Evolutionary conservation across 2,113 vertebrate species (phyloP), one percentile per base, ranked within the genome.

Genomic region (Phaetusa simplex): DNA sequence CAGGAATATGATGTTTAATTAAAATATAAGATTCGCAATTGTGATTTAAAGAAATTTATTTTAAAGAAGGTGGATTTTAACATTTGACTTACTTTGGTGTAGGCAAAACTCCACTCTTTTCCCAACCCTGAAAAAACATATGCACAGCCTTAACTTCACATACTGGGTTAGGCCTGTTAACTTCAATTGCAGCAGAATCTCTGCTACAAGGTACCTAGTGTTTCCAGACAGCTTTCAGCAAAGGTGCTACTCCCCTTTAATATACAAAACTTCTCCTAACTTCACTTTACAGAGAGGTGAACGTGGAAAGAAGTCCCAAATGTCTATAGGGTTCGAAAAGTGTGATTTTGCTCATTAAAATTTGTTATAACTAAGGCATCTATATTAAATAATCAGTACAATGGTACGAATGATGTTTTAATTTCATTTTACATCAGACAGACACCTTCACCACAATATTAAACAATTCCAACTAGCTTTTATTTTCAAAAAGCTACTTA

Each of bases 401-500:
- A 74, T 9, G 43, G 43, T 40, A 90, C 0, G 0, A 82, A 78
- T 40, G 47, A 53, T 2, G 4, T 92, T 65, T 93, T 79, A 8
- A 79, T 82, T 86, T 76, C 61, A 56, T 65, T 95, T 81, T 19
- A 66, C 47, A 93, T 62, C 70, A 96, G 82, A 97, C 42, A 95
- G 74, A 97, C 87, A 91, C 53, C 92, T 95, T 80, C 77, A 93
- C 55, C 95, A 81, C 88, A 81, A 27, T 78, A 85, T 92, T 47
- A 79, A 89, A 56, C 47, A 50, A 80, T 88, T 79, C 58, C 70
- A 90, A 71, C 64, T 94, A 94, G 65, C 66, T 80, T 93, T 97
- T 94, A 94, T 94, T 92, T 93, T 81, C 71, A 95, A 69, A 69
- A 70, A 86, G 82, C 93, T 81, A 82, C 50, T 85, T 83, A 95